Evolutionary conservation across 2,113 vertebrate genomes (phyloP).

Genomic region (Chelonoidis abingdonii): DNA sequence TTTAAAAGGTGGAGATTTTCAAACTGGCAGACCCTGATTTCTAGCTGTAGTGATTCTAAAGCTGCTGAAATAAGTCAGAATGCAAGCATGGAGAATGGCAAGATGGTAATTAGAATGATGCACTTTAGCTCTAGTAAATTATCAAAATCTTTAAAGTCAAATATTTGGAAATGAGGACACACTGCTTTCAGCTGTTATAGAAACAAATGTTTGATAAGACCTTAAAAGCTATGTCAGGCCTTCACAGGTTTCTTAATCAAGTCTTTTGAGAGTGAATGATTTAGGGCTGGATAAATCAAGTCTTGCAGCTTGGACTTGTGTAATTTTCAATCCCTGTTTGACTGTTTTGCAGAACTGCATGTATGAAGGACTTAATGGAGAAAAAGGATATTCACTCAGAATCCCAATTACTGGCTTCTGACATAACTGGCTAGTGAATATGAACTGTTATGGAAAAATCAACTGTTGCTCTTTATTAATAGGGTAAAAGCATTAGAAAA

Average conservation of each 20-base stretch:
- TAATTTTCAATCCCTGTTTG: background rate
- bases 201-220: background rate
- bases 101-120: background rate
- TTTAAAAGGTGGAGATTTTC: background rate
- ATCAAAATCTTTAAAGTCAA: background rate
- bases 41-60: background rate
- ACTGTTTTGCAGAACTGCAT: background rate
- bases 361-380: background rate
- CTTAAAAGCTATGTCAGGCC: background rate
- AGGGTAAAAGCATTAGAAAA: background rate
- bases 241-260: background rate
- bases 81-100: background rate
- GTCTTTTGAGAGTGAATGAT: background rate
- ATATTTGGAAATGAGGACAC: slow-evolving; percentile 21
- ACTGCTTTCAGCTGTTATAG: background rate
- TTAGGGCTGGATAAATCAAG: background rate
- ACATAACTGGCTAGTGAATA: background rate
- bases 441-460: background rate
- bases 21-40: background rate
- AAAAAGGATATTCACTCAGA: background rate
- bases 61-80: background rate
- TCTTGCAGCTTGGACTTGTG: background rate
- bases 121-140: too few relatives aligned
- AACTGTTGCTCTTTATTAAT: background rate
- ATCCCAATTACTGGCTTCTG: accelerated